Evolutionary conservation across 2,113 vertebrate species (phyloP).

Genomic region (Lota lota): DNA sequence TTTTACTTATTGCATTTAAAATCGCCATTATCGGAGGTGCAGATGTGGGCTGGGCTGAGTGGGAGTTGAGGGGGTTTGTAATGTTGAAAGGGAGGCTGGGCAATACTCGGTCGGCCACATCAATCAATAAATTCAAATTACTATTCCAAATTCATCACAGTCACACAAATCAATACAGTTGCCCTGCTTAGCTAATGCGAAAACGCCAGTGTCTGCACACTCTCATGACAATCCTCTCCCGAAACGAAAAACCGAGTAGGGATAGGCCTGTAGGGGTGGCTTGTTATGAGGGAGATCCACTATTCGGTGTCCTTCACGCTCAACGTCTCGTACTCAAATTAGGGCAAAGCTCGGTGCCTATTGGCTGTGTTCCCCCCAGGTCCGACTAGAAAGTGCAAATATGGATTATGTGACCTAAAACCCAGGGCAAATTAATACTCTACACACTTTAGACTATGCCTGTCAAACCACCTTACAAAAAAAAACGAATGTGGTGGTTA

Average conservation of each 20-base stretch:
- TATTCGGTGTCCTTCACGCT: conserved; percentile 56
- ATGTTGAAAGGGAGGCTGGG: conserved; percentile 70
- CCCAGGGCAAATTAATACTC: background rate
- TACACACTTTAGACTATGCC: background rate
- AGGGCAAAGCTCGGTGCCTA: conserved; percentile 22
- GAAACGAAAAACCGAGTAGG: conserved; percentile 52
- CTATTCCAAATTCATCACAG: conserved; percentile 91
- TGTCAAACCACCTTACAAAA: background rate
- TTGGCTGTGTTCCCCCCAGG: conserved; percentile 22
- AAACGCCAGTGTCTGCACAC: conserved; percentile 74
- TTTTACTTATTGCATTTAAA: conserved; percentile 74
- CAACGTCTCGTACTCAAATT: conserved; percentile 40
- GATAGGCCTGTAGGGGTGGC: conserved; percentile 34
- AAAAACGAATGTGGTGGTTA: background rate
- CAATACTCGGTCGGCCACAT: conserved; percentile 75
- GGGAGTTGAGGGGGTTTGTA: conserved; percentile 52
- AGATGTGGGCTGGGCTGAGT: conserved; percentile 60
- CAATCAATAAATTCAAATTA: conserved; percentile 92
- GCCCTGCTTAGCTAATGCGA: conserved; percentile 83
- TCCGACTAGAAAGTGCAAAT: conserved; percentile 8
- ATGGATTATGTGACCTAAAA: conserved; percentile 2
- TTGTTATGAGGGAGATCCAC: background rate
- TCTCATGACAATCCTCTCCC: conserved; percentile 46
- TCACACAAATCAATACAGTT: conserved; percentile 81
- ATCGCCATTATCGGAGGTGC: conserved; percentile 71